Conservation (phyloP, 2,888 invertebrate genomes). For the Polydrusus tereticollis region DNA sequence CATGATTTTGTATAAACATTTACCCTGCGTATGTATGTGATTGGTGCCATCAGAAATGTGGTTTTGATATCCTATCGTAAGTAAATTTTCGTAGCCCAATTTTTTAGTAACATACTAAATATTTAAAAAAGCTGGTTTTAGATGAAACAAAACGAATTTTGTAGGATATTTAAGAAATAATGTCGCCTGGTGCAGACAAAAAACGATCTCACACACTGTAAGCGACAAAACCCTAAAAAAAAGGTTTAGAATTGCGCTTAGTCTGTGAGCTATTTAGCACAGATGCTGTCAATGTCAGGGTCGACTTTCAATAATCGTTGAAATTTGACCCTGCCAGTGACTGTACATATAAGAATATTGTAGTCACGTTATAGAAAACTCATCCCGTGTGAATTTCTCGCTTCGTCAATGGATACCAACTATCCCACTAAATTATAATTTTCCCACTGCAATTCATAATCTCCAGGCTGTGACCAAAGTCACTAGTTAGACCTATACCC, state of each 20-base stretch:
- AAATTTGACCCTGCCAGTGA: neutral
- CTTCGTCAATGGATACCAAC: too few relatives aligned
- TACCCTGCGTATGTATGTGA: constrained; percentile 18
- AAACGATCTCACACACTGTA: too few relatives aligned
- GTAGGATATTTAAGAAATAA: neutral
- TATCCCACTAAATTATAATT: too few relatives aligned
- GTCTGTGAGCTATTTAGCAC: too few relatives aligned
- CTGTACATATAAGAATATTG: neutral
- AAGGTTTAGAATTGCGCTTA: too few relatives aligned
- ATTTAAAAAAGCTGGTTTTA: constrained; percentile 23
- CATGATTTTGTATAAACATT: constrained; percentile 20
- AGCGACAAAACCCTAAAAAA: too few relatives aligned
- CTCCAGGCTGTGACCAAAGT: too few relatives aligned
- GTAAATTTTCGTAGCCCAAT: constrained; percentile 10
- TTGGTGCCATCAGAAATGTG: neutral
- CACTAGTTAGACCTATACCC: too few relatives aligned
- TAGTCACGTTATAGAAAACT: too few relatives aligned
- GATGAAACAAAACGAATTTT: constrained; percentile 20
- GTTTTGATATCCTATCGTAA: constrained; percentile 2
- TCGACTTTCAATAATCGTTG: neutral
- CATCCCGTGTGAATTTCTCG: too few relatives aligned
- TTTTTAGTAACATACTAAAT: constrained; percentile 12
- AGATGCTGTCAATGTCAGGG: neutral
- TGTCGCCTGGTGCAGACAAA: too few relatives aligned
- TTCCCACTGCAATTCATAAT: too few relatives aligned